Evolutionary conservation across 1,140 invertebrate species (phyloP).

Genomic region (Agraylea sexmaculata): DNA sequence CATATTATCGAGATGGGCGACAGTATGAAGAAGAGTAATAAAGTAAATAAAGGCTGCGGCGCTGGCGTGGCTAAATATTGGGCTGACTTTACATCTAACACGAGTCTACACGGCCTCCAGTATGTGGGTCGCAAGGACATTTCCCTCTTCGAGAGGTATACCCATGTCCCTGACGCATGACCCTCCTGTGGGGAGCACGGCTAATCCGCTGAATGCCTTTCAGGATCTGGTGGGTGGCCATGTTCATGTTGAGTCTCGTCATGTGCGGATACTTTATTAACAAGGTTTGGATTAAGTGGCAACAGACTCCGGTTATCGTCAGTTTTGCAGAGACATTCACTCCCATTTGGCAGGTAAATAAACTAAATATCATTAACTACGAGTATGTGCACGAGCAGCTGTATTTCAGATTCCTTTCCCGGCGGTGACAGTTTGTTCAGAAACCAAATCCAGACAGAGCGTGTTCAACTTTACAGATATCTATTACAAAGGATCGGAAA

Average conservation of each 20-base stretch:
- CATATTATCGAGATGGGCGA: no score
- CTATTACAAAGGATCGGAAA: conserved; percentile 23
- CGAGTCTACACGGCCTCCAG: conserved; percentile 28
- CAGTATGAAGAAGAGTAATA: no score
- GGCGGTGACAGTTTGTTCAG: conserved; percentile 33
- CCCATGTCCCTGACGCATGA: no score
- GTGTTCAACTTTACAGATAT: conserved; percentile 42
- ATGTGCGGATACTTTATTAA: not conserved
- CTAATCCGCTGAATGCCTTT: not conserved
- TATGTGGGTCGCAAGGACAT: no score
- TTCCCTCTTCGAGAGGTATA: no score
- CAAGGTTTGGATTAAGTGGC: conserved; percentile 6
- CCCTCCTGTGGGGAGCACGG: no score
- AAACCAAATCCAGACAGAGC: conserved; percentile 40
- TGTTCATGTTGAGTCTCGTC: not conserved
- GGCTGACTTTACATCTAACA: conserved; percentile 29
- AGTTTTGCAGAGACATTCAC: conserved; percentile 3
- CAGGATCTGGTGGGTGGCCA: conserved; percentile 5
- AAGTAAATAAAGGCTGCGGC: no score
- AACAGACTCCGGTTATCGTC: conserved; percentile 6
- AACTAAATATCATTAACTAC: not conserved
- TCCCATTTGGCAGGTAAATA: not conserved
- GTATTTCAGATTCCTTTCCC: not conserved
- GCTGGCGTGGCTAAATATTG: no score
- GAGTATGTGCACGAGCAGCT: not conserved